Evolutionary conservation across 2,888 invertebrate species (phyloP), one percentile per base, ranked within the genome.

Genomic region (Drosophila longiperda): DNA sequence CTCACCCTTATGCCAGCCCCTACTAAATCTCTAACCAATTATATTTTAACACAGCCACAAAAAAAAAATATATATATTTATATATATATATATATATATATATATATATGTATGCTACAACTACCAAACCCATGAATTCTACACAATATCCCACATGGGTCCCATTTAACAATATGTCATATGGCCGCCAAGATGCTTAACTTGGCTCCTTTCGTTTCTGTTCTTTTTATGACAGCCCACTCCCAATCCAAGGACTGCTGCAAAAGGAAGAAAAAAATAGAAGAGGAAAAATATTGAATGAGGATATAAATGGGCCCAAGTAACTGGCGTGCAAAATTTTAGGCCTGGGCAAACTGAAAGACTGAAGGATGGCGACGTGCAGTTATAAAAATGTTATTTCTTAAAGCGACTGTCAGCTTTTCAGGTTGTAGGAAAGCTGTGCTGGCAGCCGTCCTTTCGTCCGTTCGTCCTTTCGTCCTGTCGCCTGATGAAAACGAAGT

Each of bases 181-280:
- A 81, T 64, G 78, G 72, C 84, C 82, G 82, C 89, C 89, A 89
- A 89, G 89, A 87, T 86, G 88, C 80, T 89, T 78, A 89, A 89
- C 86, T 86, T 77, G 68, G 64, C 58, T 71, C 23, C 60, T 68
- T 73, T 61, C 81, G 73, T 60, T 73, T 67, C 63, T 68, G 66
- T 62, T 61, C 59, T 80, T 89, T 85, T 86, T 86, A 89, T 89
- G 90, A 87, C 86, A 89, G 61, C 66, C 64, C 66, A 55, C 49
- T 71, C 73, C 64, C 66, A 55, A 49, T 75, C 74, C 75, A 75
- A 74, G 70, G 69, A 64, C 20, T 36, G n/a, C 50, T 32, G 42
- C 29, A 36, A 54, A 49, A 49, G 26, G 15, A 3, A 23, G n/a
- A 6, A 33, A 26, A 23, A 20, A 59, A 34, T 34, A 20, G 32